These are phyloP conservation scores for Sorex maritimensis DNA, from an alignment of 2,797 vertebrate genomes.

Conservation along the genomic window DNA sequence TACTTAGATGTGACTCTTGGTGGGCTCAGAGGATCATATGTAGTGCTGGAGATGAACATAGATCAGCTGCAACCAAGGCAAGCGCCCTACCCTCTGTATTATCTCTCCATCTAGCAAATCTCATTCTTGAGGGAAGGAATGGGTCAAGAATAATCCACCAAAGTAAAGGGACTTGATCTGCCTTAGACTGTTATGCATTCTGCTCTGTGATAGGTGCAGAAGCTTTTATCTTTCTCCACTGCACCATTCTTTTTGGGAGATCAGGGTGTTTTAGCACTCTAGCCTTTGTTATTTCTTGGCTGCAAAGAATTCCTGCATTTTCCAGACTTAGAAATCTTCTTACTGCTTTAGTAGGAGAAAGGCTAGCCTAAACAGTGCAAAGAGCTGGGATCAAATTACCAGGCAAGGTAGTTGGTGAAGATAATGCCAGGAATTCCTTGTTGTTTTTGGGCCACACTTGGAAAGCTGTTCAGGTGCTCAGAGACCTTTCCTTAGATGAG, in stretches of 20 bases:
- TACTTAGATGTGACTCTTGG: too few species aligned
- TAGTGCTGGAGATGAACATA: too few species aligned
- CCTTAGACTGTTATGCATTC: conserved; percentile 11
- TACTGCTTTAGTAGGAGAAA: conserved; percentile 44
- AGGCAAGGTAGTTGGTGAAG: conserved; percentile 24
- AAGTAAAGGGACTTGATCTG: conserved; percentile 64
- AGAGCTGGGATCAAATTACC: conserved; percentile 56
- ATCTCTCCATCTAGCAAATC: not conserved
- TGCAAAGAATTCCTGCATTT: conserved; percentile 76
- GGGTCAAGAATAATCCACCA: conserved; percentile 57
- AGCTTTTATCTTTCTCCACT: not conserved
- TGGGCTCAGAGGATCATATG: too few species aligned
- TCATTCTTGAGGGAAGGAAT: conserved; percentile 72
- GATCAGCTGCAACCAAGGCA: too few species aligned
- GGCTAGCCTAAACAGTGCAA: conserved; percentile 49
- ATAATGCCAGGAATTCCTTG: conserved; percentile 7
- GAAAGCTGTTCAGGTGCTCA: too few species aligned
- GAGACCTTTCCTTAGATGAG: too few species aligned
- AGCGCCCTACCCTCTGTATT: not conserved
- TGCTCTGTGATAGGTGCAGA: conserved; percentile 11
- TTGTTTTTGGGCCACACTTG: too few species aligned
- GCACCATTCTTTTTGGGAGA: conserved; percentile 69
- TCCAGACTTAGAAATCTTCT: conserved; percentile 61
- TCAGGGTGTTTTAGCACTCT: conserved; percentile 53
- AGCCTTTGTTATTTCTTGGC: conserved; percentile 75